phyloP scores from a whole-genome alignment of 2,888 invertebrate genomes.

The Clistopyga incitator region DNA sequence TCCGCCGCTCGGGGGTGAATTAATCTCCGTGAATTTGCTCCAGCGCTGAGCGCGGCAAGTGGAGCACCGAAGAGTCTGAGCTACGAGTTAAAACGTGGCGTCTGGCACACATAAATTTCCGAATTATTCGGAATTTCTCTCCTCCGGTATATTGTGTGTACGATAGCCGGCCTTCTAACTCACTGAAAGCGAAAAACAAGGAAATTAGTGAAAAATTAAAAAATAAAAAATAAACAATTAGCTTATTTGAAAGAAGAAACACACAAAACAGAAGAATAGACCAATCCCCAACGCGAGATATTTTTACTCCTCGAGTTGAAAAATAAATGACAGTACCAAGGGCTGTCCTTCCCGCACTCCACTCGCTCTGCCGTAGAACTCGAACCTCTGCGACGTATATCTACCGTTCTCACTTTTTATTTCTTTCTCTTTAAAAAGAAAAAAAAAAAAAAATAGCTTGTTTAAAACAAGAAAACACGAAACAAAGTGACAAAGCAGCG shows the following conservation, averaged over 20 bases:
- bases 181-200: not conserved
- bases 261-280: not conserved
- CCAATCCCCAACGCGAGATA: not conserved
- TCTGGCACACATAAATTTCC: conserved; percentile 55
- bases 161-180: not conserved
- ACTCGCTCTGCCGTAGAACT: not conserved
- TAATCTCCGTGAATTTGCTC: conserved; percentile 57
- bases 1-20: conserved; percentile 33
- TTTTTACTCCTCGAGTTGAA: not conserved
- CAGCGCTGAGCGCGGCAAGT: not conserved
- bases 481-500: not conserved
- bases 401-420: conserved; percentile 9
- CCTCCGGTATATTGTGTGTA: not conserved
- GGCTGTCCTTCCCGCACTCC: not conserved
- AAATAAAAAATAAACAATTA: not conserved
- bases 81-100: conserved; percentile 17
- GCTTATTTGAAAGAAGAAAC: not conserved
- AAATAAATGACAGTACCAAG: not conserved
- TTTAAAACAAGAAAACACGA: not conserved
- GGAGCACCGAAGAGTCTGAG: conserved; percentile 3
- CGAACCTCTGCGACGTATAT: not conserved
- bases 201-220: not conserved
- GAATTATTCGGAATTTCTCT: conserved; percentile 37
- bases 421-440: not conserved
- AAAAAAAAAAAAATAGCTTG: not conserved